Evolutionary conservation across 2,797 vertebrate genomes (phyloP), one percentile per base, ranked within the genome.

Genomic region (Lacerta agilis): DNA sequence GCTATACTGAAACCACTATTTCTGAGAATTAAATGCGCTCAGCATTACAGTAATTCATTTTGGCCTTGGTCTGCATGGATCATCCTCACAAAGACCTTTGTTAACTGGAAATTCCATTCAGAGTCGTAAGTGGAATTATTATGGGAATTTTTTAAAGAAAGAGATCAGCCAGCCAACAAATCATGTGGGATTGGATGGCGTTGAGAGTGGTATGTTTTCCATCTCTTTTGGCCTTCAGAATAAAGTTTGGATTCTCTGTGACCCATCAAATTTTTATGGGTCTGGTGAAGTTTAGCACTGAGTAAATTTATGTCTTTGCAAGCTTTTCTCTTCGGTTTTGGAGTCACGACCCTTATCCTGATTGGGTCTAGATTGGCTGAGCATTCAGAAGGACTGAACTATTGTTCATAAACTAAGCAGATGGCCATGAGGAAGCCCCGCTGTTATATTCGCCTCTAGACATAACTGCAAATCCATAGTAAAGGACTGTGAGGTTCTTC

Each of bases 51-150:
- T 33, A 10, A 64, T 67, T 67, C 43, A 79, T 25, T 25, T 20
- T 13, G 55, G 45, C 33, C 66, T 61, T 67, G 45, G 23, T 55
- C 45, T 38, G 67, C 20, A 66, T 33, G 77, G 43, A 87, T 77
- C n/a, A 77, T 27, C 15, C 9, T 4, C 61, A 36, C 23, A 18
- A 82, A 77, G 20, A 69, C 33, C 38, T 77, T 11, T 9, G 38
- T 38, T 76, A 17, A 23, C 58, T 87, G n/a, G n/a, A 83, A 83
- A 83, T 82, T 76, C 72, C 61, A 77, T 29, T 87, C 43, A 18
- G 80, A 67, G 41, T 55, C 82, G 27, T 45, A 45, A 83, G 66
- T 61, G 18, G 8, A 45, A 29, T 78, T 79, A 43, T 84, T 84
- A 25, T 43, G 38, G 87, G 75, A 72, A 72, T 79, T 23, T n/a